Base-by-base conservation (phyloP, 2,113 vertebrate species). In the Calyptomena viridis region DNA sequence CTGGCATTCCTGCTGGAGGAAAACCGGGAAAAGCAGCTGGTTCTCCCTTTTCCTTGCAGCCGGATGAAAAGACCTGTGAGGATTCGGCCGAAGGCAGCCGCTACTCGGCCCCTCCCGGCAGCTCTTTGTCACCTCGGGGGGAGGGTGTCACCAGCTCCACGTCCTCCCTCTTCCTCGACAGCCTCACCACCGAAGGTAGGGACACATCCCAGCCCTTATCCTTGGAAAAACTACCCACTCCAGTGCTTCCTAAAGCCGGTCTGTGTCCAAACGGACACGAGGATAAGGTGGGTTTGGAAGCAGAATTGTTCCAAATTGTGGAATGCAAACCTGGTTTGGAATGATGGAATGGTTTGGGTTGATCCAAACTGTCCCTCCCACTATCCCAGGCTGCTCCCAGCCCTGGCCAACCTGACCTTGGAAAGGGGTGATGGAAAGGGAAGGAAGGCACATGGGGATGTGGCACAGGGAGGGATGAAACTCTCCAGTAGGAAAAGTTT, bases 111-210 rank as follows among this genome's bases (percentile, higher is more conserved):
- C 96, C 97, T 44, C 96, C 98, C 0, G 82, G 64, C 11, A 68
- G 84, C 93, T 95, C 97, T 9, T 42, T 31, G 60, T 44, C 94
- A 1, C 71, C 86, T 1, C 80, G 8, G 22, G 52, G 46, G 0
- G 55, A 53, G 22, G 89, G n/a, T 1, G 33, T 40, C 62, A 33
- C 91, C 71, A 95, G 98, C 17, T 59, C 97, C 55, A 88, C 98
- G 4, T 93, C 98, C 55, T 97, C 98, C 3, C 77, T 95, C 59
- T 84, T 92, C 72, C 11, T 97, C 0, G 97, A 97, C 56, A 97
- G 97, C 66, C 97, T 98, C 35, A 98, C 98, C 35, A 99, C 99
- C 0, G 98, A 98, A 97, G 99, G 99, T 99, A 97, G 52, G 67
- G 69, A 12, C 8, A 14, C 39, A 22, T 10, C 39, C 17, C 23